These are phyloP conservation scores for Temnothorax rugatulus DNA, from an alignment of 2,888 invertebrate genomes.

Conservation along the genomic window DNA sequence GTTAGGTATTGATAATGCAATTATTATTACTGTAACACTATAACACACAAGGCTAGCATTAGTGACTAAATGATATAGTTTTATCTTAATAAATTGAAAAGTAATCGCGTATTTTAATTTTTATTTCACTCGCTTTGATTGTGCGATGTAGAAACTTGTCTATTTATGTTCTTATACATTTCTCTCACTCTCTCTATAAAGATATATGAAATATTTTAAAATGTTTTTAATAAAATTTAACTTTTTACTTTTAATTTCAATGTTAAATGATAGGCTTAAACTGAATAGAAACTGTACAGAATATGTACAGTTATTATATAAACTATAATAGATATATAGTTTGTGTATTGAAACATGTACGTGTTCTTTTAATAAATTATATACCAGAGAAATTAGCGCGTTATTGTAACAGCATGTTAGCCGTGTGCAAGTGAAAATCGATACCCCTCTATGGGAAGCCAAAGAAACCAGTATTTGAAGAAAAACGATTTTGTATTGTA, in stretches of 20 bases:
- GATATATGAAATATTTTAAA: not conserved
- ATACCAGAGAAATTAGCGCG: constrained; percentile 25
- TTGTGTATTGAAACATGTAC: not conserved
- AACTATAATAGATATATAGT: not conserved
- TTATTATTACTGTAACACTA: not conserved
- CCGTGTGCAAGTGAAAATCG: constrained; percentile 50
- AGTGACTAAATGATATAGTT: not conserved
- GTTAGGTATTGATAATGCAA: not conserved
- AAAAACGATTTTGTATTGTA: constrained; percentile 75
- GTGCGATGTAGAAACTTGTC: not conserved
- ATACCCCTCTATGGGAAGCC: constrained; percentile 57
- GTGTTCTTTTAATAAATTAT: constrained; percentile 36
- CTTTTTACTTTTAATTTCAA: not conserved
- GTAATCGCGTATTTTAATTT: not conserved
- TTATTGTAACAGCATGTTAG: constrained; percentile 28
- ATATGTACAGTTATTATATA: not conserved
- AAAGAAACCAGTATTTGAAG: constrained; percentile 66
- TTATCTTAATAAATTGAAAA: not conserved
- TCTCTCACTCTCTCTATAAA: not conserved
- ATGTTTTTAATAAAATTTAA: not conserved
- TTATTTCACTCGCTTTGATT: not conserved
- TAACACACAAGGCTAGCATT: not conserved
- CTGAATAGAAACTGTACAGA: not conserved
- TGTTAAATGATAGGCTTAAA: not conserved
- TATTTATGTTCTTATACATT: not conserved